A percentile compares a stretch with the other conserved stretches of the same genome.
Evolutionary conservation across 2,797 vertebrate species (phyloP).

Genomic region (Xiphorhynchus erythropygius): DNA sequence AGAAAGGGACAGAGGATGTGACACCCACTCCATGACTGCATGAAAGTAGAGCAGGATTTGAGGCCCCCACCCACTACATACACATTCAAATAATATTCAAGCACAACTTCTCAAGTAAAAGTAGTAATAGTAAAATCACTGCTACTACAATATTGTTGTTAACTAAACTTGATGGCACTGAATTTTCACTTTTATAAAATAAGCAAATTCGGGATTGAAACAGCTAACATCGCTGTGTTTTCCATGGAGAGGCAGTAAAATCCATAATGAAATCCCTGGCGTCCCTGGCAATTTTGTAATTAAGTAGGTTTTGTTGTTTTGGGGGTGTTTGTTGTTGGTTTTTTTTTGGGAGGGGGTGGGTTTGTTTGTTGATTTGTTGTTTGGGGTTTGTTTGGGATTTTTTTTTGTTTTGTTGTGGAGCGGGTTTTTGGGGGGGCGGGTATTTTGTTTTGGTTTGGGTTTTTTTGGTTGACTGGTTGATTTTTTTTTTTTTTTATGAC

Average conservation of each 20-base stretch:
- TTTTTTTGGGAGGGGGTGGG: neutral
- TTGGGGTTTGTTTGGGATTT: too few species aligned
- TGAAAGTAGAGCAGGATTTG: neutral
- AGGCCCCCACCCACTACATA: neutral
- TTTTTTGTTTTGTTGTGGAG: too few species aligned
- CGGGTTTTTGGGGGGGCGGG: neutral
- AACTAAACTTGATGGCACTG: neutral
- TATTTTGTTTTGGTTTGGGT: too few species aligned
- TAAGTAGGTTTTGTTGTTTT: neutral
- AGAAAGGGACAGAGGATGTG: neutral
- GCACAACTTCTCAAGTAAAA: neutral
- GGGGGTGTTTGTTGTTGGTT: neutral
- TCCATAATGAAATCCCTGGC: neutral
- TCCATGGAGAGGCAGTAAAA: conserved; percentile 1
- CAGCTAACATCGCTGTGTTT: neutral
- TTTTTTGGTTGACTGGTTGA: neutral
- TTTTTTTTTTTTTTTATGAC: too few species aligned
- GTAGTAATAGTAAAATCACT: neutral
- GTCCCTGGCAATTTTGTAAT: neutral
- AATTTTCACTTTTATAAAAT: conserved; percentile 7
- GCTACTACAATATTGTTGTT: neutral
- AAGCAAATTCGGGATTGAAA: neutral
- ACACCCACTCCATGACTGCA: neutral
- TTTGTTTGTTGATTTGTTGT: too few species aligned
- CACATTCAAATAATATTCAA: neutral